These are phyloP conservation scores for Leuctra nigra DNA, from an alignment of 2,888 invertebrate genomes.

Conservation along the genomic window DNA sequence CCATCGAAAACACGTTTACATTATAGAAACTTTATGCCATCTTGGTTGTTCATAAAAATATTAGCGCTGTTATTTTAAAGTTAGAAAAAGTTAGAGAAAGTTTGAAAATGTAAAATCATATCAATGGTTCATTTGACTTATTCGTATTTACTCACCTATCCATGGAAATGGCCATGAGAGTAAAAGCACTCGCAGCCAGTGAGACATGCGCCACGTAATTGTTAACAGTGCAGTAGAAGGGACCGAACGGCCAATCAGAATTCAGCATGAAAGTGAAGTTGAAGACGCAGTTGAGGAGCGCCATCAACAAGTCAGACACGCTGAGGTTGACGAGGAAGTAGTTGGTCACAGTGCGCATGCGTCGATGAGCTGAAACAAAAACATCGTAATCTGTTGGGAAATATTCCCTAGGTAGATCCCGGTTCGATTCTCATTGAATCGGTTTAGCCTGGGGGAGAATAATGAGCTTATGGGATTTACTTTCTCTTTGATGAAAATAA, in stretches of 20 bases:
- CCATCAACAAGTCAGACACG: conserved; percentile 80
- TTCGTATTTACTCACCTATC: conserved; percentile 53
- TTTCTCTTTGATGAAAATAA: too few species aligned
- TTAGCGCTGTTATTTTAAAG: too few species aligned
- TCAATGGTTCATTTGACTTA: too few species aligned
- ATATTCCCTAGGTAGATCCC: too few species aligned
- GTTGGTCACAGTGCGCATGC: conserved; percentile 86
- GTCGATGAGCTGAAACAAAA: conserved; percentile 58
- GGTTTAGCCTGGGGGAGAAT: too few species aligned
- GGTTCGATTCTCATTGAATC: too few species aligned
- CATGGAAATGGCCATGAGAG: conserved; percentile 51
- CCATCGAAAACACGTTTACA: too few species aligned
- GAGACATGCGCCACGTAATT: conserved; percentile 51
- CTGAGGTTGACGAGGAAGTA: conserved; percentile 88
- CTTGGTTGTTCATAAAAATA: not conserved
- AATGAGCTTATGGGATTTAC: too few species aligned
- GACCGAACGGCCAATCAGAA: conserved; percentile 50
- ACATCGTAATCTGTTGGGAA: too few species aligned
- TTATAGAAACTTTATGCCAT: too few species aligned
- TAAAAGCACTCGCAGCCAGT: conserved; percentile 51
- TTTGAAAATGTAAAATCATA: too few species aligned
- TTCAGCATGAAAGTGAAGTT: conserved; percentile 49
- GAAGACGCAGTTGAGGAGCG: conserved; percentile 48
- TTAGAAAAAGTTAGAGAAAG: too few species aligned
- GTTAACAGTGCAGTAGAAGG: conserved; percentile 47